These are phyloP conservation scores for Subanguina moxae DNA, from an alignment of 1,140 invertebrate genomes.

Conservation along the genomic window DNA sequence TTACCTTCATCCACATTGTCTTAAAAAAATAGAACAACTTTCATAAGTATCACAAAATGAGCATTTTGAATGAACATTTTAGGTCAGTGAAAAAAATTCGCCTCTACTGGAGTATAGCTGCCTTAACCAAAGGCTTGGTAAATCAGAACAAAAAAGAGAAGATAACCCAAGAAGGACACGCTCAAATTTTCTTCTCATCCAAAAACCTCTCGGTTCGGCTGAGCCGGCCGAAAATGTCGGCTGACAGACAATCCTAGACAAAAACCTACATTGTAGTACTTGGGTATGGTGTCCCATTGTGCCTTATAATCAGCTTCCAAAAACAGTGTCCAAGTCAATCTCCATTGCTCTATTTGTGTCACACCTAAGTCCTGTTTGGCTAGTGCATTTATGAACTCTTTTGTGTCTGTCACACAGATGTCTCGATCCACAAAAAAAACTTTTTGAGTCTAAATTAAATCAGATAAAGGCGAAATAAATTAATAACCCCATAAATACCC, in stretches of 20 bases:
- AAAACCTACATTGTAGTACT: conserved; percentile 2
- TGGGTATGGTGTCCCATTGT: neutral
- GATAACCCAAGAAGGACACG: too few species aligned
- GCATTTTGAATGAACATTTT: neutral
- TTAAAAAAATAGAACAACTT: neutral
- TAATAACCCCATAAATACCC: too few species aligned
- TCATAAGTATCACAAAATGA: neutral
- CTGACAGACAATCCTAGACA: too few species aligned
- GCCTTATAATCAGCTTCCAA: neutral
- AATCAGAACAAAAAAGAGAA: too few species aligned
- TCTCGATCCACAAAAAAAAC: neutral
- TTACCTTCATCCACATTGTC: neutral
- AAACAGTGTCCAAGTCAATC: neutral
- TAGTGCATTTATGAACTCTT: neutral
- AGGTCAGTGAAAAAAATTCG: too few species aligned
- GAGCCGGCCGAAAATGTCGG: neutral
- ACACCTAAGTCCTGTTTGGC: neutral
- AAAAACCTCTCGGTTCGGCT: too few species aligned
- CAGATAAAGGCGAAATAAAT: too few species aligned
- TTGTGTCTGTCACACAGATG: neutral
- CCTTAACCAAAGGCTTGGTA: too few species aligned
- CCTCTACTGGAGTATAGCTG: too few species aligned
- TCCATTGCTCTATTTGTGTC: neutral
- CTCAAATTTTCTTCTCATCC: too few species aligned
- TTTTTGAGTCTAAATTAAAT: too few species aligned